Conservation (phyloP, 2,888 invertebrate species). For the Trissolcus brochymenae region DNA sequence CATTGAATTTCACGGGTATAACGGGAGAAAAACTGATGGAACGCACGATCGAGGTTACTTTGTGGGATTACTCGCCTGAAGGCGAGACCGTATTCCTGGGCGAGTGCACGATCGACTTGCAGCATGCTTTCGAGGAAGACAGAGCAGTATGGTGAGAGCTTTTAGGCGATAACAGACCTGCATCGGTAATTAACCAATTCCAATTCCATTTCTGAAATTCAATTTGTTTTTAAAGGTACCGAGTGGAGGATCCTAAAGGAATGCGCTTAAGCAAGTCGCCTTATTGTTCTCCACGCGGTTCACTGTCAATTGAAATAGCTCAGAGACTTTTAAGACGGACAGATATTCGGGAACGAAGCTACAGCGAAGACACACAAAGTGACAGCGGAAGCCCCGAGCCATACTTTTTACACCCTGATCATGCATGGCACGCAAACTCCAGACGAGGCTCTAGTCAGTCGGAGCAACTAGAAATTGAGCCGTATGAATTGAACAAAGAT, state of each 20-base stretch:
- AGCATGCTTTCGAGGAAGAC: conserved; percentile 91
- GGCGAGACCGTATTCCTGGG: conserved; percentile 89
- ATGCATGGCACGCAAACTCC: conserved; percentile 86
- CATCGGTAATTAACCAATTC: not conserved
- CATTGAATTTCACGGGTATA: conserved; percentile 87
- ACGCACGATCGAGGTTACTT: conserved; percentile 88
- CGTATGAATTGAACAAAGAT: conserved; percentile 90
- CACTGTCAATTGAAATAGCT: conserved; percentile 82
- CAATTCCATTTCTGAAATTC: conserved; percentile 7
- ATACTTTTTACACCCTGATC: conserved; percentile 89
- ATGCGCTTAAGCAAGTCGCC: conserved; percentile 84
- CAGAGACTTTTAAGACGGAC: conserved; percentile 82
- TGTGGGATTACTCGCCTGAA: conserved; percentile 89
- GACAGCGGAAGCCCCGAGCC: conserved; percentile 76
- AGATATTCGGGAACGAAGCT: conserved; percentile 83
- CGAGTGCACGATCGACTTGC: conserved; percentile 87
- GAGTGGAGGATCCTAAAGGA: conserved; percentile 87
- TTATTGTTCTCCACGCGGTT: conserved; percentile 87
- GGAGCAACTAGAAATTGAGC: conserved; percentile 89
- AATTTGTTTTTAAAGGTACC: conserved; percentile 78
- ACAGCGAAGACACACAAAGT: conserved; percentile 75
- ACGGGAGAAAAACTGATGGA: conserved; percentile 88
- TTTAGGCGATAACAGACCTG: not conserved
- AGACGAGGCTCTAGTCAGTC: conserved; percentile 93
- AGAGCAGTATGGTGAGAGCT: conserved; percentile 85